Evolutionary conservation across 2,797 vertebrate species (phyloP), one percentile per base, ranked within the genome.

Genomic region (Coracias cyanogaster): DNA sequence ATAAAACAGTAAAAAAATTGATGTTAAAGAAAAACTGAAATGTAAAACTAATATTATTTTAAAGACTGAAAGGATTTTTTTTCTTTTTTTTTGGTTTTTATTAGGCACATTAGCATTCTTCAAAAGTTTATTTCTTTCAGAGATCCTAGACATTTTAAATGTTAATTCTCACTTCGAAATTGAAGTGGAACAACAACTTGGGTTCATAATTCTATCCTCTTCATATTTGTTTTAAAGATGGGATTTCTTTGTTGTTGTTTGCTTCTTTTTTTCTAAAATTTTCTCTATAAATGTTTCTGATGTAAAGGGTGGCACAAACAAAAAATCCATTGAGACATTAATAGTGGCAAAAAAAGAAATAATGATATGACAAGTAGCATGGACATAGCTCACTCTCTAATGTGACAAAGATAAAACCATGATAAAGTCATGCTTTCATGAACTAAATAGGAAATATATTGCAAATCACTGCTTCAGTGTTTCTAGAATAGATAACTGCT

Each of bases 1-100:
- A 97, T 97, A 98, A 98, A 98, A 96, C 28, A 77, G 96, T 97
- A 95, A 97, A 57, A 95, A 92, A 74, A 31, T 82, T 94, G 92
- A 97, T 94, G 84, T 86, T 93, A 96, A 97, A 97, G 95, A 97
- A 97, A 97, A 97, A 78, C 73, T 97, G 84, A 96, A 90, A 94
- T 74, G 82, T 9, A 95, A 98, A 97, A 95, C 74, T 84, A 97
- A 95, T 96, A 97, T 95, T 97, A 92, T 96, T 97, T 94, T 97
- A 96, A 97, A 94, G 89, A 93, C 35, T 87, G 66, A 87, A 73
- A 91, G 39, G 71, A 33, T 54, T 54, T 93, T 96, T 96, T 80
- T 86, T 49, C 37, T 25, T 19, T 1, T 70, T 90, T 95, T 93
- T 92, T 62, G 33, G 24, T 58, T 96, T 96, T 69, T 95, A 94